phyloP scores from a whole-genome alignment of 92 coral and sea anemone species.

The Siderastrea radians region DNA sequence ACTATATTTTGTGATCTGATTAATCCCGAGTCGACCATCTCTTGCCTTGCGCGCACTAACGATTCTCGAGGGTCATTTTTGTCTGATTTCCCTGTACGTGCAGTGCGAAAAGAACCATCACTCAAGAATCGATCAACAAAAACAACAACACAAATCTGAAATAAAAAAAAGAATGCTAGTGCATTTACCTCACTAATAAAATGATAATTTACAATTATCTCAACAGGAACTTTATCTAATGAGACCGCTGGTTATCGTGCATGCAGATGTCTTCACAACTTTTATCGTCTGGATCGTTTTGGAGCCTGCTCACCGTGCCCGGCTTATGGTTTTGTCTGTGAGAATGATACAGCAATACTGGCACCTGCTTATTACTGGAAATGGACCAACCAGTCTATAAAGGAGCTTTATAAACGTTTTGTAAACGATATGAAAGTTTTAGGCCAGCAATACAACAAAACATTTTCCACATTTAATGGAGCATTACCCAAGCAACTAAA shows the following conservation, averaged over 20 bases:
- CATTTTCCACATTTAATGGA: not conserved
- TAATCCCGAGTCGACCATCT: too few relatives aligned
- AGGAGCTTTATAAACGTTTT: not conserved
- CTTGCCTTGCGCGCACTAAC: too few relatives aligned
- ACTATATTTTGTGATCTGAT: too few relatives aligned
- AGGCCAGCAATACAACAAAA: not conserved
- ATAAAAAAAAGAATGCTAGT: too few relatives aligned
- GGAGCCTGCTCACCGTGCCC: conserved; percentile 11
- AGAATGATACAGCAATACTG: conserved; percentile 38
- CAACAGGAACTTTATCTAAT: not conserved
- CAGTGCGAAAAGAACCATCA: too few relatives aligned
- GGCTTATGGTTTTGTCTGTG: conserved; percentile 38
- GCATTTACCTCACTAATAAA: too few relatives aligned
- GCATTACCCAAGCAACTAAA: conserved; percentile 29
- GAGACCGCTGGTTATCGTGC: conserved; percentile 57
- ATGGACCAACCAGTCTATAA: conserved; percentile 31
- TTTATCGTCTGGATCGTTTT: conserved; percentile 27
- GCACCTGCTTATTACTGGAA: conserved; percentile 55
- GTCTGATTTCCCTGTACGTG: too few relatives aligned
- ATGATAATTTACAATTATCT: too few relatives aligned
- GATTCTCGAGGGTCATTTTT: too few relatives aligned
- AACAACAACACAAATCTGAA: too few relatives aligned
- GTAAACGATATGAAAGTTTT: not conserved
- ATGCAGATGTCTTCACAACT: conserved; percentile 35
- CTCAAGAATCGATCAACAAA: too few relatives aligned